phyloP scores from a whole-genome alignment of 2,113 vertebrate species.

The Gymnobelideus leadbeateri region DNA sequence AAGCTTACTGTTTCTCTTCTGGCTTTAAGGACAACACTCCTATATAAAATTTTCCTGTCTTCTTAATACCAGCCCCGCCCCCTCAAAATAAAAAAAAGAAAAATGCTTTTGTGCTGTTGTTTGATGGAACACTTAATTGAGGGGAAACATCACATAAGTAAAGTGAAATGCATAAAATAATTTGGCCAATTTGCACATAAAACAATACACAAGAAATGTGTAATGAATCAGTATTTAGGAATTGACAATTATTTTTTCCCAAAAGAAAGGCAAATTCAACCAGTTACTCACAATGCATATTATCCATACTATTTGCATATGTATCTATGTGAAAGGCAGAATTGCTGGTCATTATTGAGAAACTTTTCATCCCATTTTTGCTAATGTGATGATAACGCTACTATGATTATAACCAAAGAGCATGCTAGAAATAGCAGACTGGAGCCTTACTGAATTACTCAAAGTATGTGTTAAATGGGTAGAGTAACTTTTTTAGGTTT shows the following conservation, averaged over 20 bases:
- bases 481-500: too few species aligned
- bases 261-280: slow-evolving; percentile 21
- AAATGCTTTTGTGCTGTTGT: slow-evolving; percentile 51
- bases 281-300: not conserved
- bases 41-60: slow-evolving; percentile 59
- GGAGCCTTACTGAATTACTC: not conserved
- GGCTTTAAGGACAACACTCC: slow-evolving; percentile 62
- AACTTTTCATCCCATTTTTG: slow-evolving; percentile 19
- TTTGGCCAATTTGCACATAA: slow-evolving; percentile 68
- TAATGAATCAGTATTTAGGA: slow-evolving; percentile 50
- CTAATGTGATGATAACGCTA: not conserved
- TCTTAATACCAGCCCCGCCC: not conserved
- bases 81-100: not conserved
- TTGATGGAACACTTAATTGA: slow-evolving; percentile 72
- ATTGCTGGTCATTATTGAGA: not conserved
- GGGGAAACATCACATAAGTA: slow-evolving; percentile 60
- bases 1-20: slow-evolving; percentile 61
- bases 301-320: not conserved
- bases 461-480: not conserved
- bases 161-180: slow-evolving; percentile 64
- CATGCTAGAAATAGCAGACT: not conserved
- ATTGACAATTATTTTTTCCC: slow-evolving; percentile 56
- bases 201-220: slow-evolving; percentile 56
- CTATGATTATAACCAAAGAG: not conserved
- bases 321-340: not conserved